Base-by-base conservation (phyloP, 2,113 vertebrate genomes). In the Myotis lucifugus region DNA sequence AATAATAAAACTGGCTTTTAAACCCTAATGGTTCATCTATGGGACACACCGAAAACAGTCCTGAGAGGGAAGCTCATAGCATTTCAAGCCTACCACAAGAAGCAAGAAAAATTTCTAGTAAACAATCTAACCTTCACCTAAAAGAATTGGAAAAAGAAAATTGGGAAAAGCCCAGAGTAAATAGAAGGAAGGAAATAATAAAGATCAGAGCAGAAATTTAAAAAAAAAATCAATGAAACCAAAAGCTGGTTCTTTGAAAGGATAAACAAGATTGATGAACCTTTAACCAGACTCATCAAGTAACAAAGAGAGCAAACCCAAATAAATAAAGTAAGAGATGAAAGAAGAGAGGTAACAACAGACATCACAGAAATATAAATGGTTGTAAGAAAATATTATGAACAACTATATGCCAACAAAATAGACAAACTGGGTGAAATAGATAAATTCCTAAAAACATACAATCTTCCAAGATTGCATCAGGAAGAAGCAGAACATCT, bases 1-100 rank as follows among this genome's bases (percentile, higher is more conserved):
- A 79, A 91, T 37, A 73, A 95, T 50, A 23, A 88, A 78, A 21
- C 19, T 81, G 37, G 76, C 40, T 87, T 93, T 84, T 91, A 88
- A 96, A 91, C 40, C 54, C 52, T 25, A 54, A 13, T 8, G 37
- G 10, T 19, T 86, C 37, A 67, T 67, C 64, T 67, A 67, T 8
- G 14, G 32, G 32, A 67, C 64, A n/a, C 64, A 67, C 29, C 29
- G 17, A 67, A n/a, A 67, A 32, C 64, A 67, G 64, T 67, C 29
- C 32, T 67, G 14, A 6, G 32, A 67, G 64, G 64, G 64, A n/a
- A 67, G 29, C 32, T 67, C 32, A 67, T 67, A 67, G 64, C 14
- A 67, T 67, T 67, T 17, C 6, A 67, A 32, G 32, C 64, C 64
- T 67, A 67, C 64, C 64, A 17, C 15, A n/a, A n/a, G 32, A 32